These are phyloP conservation scores for Anser brachyrhynchus DNA, from an alignment of 2,113 vertebrate species.

Conservation along the genomic window DNA sequence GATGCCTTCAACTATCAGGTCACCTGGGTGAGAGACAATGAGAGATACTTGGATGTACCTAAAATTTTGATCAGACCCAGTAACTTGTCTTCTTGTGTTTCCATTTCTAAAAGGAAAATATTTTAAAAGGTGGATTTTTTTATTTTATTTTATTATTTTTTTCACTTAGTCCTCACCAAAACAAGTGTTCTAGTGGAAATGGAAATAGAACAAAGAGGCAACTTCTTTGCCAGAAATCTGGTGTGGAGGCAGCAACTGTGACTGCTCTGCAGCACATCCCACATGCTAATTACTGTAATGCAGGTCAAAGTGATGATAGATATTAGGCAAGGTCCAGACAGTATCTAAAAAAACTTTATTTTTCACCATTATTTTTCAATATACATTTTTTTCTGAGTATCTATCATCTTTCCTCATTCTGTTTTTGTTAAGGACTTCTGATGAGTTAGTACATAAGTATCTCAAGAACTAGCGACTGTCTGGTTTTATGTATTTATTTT, in stretches of 20 bases:
- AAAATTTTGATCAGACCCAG: neutral
- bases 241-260: neutral
- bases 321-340: neutral
- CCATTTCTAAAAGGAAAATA: neutral
- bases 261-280: neutral
- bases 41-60: neutral
- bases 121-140: neutral
- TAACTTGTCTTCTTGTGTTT: neutral
- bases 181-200: neutral
- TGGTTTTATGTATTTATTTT: neutral
- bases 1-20: neutral
- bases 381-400: neutral
- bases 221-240: neutral
- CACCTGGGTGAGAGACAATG: neutral
- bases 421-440: constrained; percentile 20
- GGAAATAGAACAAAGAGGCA: neutral
- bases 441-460: neutral
- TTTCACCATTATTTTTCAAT: neutral
- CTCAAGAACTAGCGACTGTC: neutral
- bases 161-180: neutral
- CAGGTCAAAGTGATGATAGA: neutral
- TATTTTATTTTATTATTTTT: neutral
- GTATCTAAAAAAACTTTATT: constrained; percentile 29
- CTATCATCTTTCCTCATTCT: neutral
- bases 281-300: neutral